Evolutionary conservation across 2,888 invertebrate species (phyloP).

Genomic region (Notocelia uddmanniana): DNA sequence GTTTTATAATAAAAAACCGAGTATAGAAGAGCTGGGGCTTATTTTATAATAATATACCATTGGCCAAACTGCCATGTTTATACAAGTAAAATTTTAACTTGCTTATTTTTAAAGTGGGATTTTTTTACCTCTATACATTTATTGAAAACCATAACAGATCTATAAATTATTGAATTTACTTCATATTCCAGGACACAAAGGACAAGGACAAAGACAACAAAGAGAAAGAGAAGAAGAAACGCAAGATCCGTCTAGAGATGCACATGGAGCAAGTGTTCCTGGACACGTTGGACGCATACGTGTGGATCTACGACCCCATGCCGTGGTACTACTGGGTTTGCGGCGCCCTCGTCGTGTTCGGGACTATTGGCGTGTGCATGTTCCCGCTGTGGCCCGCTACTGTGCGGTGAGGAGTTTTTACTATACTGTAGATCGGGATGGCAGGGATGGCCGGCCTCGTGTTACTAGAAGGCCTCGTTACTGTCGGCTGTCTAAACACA

Average conservation of each 20-base stretch:
- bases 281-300: slow-evolving; percentile 97
- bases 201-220: slow-evolving; percentile 65
- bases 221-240: slow-evolving; percentile 89
- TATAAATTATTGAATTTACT: no score
- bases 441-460: no score
- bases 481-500: no score
- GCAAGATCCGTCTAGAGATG: slow-evolving; percentile 98
- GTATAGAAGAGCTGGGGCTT: no score
- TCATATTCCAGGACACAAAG: slow-evolving; percentile 64
- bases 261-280: slow-evolving; percentile 97
- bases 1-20: no score
- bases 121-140: no score
- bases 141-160: no score
- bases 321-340: slow-evolving; percentile 97
- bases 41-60: no score
- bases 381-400: slow-evolving; percentile 99
- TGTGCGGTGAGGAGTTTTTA: slow-evolving; percentile 87
- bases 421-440: background rate
- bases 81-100: no score
- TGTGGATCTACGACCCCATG: slow-evolving; percentile 99
- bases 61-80: no score
- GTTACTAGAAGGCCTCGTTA: no score
- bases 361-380: slow-evolving; percentile 97
- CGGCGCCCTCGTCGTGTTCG: slow-evolving; percentile 95
- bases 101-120: no score